phyloP scores from a whole-genome alignment of 2,797 vertebrate genomes.

The Distichodus sexfasciatus region DNA sequence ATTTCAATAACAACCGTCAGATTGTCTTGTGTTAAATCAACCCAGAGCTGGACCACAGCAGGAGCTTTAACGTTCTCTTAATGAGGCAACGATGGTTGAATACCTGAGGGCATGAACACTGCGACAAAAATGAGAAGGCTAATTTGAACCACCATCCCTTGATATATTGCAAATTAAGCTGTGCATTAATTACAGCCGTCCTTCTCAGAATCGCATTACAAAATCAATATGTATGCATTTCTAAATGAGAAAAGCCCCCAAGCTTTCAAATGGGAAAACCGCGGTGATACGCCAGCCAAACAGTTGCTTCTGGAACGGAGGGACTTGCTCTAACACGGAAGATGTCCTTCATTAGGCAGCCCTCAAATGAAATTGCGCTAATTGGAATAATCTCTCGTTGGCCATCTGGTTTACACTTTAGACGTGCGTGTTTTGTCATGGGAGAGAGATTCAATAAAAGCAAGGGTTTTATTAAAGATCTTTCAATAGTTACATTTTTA shows the following conservation, averaged over 20 bases:
- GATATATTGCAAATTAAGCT: slow-evolving; percentile 24
- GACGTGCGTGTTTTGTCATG: slow-evolving; percentile 50
- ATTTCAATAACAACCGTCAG: background rate
- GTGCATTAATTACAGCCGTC: slow-evolving; percentile 36
- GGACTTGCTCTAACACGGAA: slow-evolving; percentile 48
- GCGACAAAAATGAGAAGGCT: slow-evolving; percentile 26
- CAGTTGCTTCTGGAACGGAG: slow-evolving; percentile 54
- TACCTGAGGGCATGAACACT: slow-evolving; percentile 24
- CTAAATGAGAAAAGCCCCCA: slow-evolving; percentile 20
- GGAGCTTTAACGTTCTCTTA: slow-evolving; percentile 21
- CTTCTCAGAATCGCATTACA: slow-evolving; percentile 13
- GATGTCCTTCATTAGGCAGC: slow-evolving; percentile 56
- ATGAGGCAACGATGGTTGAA: slow-evolving; percentile 22
- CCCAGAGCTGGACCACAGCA: background rate
- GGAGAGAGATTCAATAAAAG: slow-evolving; percentile 52
- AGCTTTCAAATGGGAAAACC: slow-evolving; percentile 15
- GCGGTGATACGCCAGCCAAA: slow-evolving; percentile 30
- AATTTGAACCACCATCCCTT: slow-evolving; percentile 25
- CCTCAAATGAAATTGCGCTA: slow-evolving; percentile 53
- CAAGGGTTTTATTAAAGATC: slow-evolving; percentile 4
- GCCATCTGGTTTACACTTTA: slow-evolving; percentile 55
- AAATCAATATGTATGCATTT: slow-evolving; percentile 39
- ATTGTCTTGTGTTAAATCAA: background rate
- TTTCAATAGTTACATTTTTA: slow-evolving; percentile 39
- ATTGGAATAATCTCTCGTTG: slow-evolving; percentile 49